Conservation (phyloP, 2,888 invertebrate genomes). For the Xiphydria camelus region DNA sequence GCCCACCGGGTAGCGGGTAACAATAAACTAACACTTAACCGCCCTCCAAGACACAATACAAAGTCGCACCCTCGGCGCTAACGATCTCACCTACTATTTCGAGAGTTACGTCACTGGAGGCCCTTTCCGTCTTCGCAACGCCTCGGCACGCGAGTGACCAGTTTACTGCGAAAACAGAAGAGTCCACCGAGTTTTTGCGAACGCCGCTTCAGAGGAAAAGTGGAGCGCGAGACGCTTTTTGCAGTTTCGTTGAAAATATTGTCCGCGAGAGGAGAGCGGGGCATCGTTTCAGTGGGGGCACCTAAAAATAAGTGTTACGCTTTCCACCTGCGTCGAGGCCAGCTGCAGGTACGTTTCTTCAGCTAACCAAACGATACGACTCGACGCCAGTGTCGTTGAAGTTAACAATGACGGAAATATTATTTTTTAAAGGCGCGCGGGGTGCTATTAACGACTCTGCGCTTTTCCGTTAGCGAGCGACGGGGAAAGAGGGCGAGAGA, state of each 20-base stretch:
- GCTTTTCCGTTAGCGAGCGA: slow-evolving; percentile 4
- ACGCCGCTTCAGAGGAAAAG: not conserved
- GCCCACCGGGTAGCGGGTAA: slow-evolving; percentile 54
- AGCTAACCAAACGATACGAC: slow-evolving; percentile 29
- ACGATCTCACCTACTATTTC: slow-evolving; percentile 49
- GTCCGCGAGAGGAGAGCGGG: too few relatives aligned
- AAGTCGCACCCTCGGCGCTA: slow-evolving; percentile 52
- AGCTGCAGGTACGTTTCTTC: too few relatives aligned
- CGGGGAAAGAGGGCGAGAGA: too few relatives aligned
- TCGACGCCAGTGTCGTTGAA: slow-evolving; percentile 37
- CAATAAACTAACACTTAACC: slow-evolving; percentile 56
- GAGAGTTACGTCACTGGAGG: not conserved
- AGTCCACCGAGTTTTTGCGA: too few relatives aligned
- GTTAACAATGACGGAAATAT: slow-evolving; percentile 55
- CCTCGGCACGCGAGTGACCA: slow-evolving; percentile 8
- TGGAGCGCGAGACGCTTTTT: too few relatives aligned
- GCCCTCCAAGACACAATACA: slow-evolving; percentile 49
- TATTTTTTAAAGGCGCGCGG: slow-evolving; percentile 50
- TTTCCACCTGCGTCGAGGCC: too few relatives aligned
- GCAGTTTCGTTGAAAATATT: too few relatives aligned
- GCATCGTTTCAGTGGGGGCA: too few relatives aligned
- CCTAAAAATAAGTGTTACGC: too few relatives aligned
- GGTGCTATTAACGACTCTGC: slow-evolving; percentile 43
- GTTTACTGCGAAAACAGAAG: too few relatives aligned
- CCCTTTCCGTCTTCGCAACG: too few relatives aligned